Conservation (phyloP, 2,888 invertebrate species). For the Lobophora halterata region DNA sequence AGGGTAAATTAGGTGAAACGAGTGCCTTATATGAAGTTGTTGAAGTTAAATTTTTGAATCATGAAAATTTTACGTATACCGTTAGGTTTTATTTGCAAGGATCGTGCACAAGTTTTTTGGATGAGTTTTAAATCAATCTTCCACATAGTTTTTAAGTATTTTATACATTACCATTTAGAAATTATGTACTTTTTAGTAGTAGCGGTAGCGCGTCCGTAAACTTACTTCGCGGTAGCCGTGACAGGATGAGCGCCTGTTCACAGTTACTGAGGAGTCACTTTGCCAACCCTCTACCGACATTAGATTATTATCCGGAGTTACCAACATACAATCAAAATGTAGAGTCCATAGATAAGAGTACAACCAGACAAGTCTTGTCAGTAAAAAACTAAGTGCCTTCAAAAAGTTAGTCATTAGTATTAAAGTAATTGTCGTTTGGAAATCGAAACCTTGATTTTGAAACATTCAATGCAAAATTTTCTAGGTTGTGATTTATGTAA, state of each 20-base stretch:
- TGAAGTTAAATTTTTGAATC: conserved; percentile 35
- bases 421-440: conserved; percentile 54
- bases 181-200: conserved; percentile 52
- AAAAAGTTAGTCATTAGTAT: conserved; percentile 76
- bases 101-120: conserved; percentile 35
- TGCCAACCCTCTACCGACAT: conserved; percentile 50
- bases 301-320: conserved; percentile 72
- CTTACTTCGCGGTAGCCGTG: conserved; percentile 36
- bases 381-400: conserved; percentile 77
- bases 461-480: conserved; percentile 37
- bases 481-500: conserved; percentile 59
- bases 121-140: conserved; percentile 65
- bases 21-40: conserved; percentile 70
- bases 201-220: conserved; percentile 50
- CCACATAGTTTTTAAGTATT: conserved; percentile 70
- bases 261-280: conserved; percentile 47
- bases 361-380: conserved; percentile 75
- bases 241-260: conserved; percentile 13
- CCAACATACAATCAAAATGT: conserved; percentile 78
- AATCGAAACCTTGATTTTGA: conserved; percentile 33
- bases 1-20: conserved; percentile 47
- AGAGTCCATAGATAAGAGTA: conserved; percentile 63
- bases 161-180: conserved; percentile 78
- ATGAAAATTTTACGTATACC: conserved; percentile 33
- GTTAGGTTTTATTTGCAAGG: conserved; percentile 26